A percentile compares a stretch with the other conserved stretches of the same genome.
phyloP scores from a whole-genome alignment of 2,113 vertebrate species.

The Dipodomys merriami region DNA sequence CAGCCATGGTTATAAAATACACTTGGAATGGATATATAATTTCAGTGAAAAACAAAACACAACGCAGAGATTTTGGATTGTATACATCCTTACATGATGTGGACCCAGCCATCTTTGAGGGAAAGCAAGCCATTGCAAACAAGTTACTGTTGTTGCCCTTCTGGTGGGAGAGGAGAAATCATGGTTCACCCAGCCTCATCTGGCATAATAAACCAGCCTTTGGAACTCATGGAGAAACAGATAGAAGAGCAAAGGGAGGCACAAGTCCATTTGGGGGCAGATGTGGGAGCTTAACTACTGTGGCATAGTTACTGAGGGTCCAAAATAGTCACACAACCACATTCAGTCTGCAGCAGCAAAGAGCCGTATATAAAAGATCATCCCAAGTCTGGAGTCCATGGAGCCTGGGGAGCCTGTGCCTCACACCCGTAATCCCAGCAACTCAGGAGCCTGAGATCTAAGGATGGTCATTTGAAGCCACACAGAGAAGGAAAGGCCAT shows the following conservation, averaged over 20 bases:
- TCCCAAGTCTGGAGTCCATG: not conserved
- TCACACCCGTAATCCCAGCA: no score
- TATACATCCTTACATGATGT: constrained; percentile 35
- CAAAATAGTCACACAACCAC: not conserved
- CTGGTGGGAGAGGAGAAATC: not conserved
- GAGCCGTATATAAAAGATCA: no score
- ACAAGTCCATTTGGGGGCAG: no score
- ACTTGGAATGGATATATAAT: not conserved
- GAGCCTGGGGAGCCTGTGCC: no score
- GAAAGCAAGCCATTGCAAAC: not conserved
- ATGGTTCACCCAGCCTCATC: not conserved
- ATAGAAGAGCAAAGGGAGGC: not conserved
- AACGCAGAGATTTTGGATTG: not conserved
- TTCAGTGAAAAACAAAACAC: constrained; percentile 36
- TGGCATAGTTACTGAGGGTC: not conserved
- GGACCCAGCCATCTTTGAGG: not conserved
- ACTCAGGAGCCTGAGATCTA: no score
- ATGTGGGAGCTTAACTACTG: not conserved
- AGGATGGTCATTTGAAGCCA: no score
- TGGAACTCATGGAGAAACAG: not conserved
- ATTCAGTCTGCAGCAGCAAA: not conserved
- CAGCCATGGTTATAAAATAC: not conserved
- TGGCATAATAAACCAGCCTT: not conserved
- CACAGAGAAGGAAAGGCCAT: no score
- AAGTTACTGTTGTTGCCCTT: not conserved